Evolutionary conservation across 1,140 invertebrate genomes (phyloP), one percentile per base, ranked within the genome.

Genomic region (Glomeris maerens): DNA sequence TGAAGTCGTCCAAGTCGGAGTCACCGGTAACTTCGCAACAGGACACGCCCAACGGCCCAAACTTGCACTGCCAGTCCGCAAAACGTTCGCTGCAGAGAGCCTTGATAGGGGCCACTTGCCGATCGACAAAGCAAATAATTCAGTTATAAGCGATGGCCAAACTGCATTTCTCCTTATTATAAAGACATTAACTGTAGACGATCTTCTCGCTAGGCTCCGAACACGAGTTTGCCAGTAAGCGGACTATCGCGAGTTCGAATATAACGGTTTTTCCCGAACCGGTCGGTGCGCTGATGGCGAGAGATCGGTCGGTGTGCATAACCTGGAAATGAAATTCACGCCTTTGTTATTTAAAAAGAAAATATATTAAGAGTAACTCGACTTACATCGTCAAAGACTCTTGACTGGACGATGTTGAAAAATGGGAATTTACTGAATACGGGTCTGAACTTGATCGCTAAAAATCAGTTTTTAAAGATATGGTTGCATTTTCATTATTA

Each of bases 201-300:
- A 80, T 77, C 70, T 78, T 80, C 27, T 61, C 50, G n/a, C 5
- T 26, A 22, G 31, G 59, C 7, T 64, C 60, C 22, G 57, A 56
- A 13, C 66, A 59, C 21, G 69, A 55, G 28, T 71, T 59, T 58
- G 75, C 75, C 21, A 83, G 61, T 14, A 83, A 62, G 52, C 76
- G 68, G 3, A 84, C 66, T 40, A 87, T 81, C 0, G 82, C 80
- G 59, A 88, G 65, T 72, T 88, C 84, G 70, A 88, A 84, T 25
- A 86, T 68, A 26, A 76, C 79, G 1, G 84, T 87, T 70, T 88
- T 89, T 27, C 84, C 84, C 14, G 82, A 82, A 27, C 83, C 83
- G 14, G 83, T 87, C 0, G 83, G 83, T 14, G 83, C 80, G 53
- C 79, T 78, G 2, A 86, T 72, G 3, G 85, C 79, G 41, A 85